Conservation (phyloP, 2,113 vertebrate genomes). For the Dendropsophus ebraccatus region DNA sequence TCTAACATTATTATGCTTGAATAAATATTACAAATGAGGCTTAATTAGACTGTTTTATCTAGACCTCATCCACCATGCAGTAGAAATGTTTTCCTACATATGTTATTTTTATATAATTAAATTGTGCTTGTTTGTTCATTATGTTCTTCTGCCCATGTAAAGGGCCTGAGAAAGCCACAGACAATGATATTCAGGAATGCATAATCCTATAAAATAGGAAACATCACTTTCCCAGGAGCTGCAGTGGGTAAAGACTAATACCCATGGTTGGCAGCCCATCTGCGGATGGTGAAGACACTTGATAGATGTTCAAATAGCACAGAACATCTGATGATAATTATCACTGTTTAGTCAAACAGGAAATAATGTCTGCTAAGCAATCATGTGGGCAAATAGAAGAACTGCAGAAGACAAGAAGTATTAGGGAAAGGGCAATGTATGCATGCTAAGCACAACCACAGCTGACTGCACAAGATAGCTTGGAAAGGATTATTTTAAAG, state of each 20-base stretch:
- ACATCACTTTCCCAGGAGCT: slow-evolving; percentile 13
- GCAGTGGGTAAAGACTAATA: slow-evolving; percentile 13
- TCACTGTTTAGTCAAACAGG: slow-evolving; percentile 35
- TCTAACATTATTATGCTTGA: neutral
- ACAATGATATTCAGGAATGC: slow-evolving; percentile 27
- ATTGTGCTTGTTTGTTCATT: slow-evolving; percentile 10
- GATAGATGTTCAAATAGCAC: slow-evolving; percentile 40
- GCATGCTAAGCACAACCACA: neutral
- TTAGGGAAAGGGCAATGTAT: slow-evolving; percentile 7
- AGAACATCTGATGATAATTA: slow-evolving; percentile 44
- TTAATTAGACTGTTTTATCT: neutral
- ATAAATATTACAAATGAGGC: neutral
- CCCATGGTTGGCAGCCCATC: slow-evolving; percentile 10
- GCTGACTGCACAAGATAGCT: neutral
- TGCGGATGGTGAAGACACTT: neutral
- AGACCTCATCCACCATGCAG: neutral
- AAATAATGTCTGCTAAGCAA: slow-evolving; percentile 34
- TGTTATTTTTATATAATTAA: neutral
- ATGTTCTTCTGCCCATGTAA: neutral
- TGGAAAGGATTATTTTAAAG: neutral
- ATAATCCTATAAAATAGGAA: slow-evolving; percentile 24
- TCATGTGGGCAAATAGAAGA: slow-evolving; percentile 36
- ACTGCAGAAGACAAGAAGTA: neutral
- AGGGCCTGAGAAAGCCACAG: neutral
- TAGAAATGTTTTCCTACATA: neutral